Percentiles rank a stretch among this genome's conserved stretches.
Conservation (phyloP, 2,797 vertebrate genomes). For the Hypotaenidia okinawae region DNA sequence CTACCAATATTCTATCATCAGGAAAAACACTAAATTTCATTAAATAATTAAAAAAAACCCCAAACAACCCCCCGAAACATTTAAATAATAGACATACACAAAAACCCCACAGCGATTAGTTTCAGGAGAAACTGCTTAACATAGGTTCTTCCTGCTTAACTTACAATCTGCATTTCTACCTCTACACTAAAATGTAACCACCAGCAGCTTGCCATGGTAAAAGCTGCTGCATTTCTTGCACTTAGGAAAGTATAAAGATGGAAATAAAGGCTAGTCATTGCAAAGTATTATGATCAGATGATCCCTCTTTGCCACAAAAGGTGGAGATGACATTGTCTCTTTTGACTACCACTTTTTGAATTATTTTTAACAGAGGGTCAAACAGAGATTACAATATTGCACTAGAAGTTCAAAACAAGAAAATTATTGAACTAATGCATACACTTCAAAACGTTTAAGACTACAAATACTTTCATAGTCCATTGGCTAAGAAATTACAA, state of each 20-base stretch:
- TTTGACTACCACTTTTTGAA: not conserved
- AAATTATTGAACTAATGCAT: not conserved
- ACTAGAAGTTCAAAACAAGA: not conserved
- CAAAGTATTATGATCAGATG: not conserved
- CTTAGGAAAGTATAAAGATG: not conserved
- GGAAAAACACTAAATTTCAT: not conserved
- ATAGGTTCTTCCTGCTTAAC: not conserved
- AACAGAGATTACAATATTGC: not conserved
- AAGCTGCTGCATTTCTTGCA: not conserved
- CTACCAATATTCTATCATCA: not conserved
- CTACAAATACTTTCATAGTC: not conserved
- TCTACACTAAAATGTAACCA: not conserved
- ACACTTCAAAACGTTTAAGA: not conserved
- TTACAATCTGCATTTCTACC: not conserved
- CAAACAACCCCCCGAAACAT: too few relatives aligned
- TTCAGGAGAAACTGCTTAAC: not conserved
- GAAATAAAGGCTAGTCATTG: not conserved
- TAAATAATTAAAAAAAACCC: not conserved
- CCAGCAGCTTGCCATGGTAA: not conserved
- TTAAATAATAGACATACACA: too few relatives aligned
- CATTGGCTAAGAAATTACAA: not conserved
- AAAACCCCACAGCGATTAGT: not conserved
- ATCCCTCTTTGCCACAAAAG: not conserved
- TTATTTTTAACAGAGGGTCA: not conserved
- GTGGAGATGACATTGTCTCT: not conserved